Evolutionary conservation across 2,113 vertebrate genomes (phyloP).

Genomic region (Siniperca chuatsi): DNA sequence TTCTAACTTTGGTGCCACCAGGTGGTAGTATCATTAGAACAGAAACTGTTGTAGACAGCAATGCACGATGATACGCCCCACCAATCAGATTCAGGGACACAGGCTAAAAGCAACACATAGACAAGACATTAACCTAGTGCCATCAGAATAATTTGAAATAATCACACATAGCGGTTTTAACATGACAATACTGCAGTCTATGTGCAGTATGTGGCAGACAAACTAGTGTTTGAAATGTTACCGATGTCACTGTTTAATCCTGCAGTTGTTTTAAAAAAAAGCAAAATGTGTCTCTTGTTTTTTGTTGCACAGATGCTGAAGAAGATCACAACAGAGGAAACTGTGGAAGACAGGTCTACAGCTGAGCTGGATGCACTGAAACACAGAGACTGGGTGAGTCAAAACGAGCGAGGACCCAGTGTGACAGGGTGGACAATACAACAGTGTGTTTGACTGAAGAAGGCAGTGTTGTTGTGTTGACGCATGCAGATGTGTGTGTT

Average conservation of each 20-base stretch:
- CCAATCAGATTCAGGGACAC: background rate
- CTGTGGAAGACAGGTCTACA: conserved; percentile 75
- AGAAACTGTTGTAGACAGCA: background rate
- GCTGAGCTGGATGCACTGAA: conserved; percentile 90
- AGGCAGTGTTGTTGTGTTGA: conserved; percentile 14
- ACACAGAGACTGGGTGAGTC: conserved; percentile 93
- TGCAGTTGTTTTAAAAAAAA: background rate
- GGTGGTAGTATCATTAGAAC: background rate
- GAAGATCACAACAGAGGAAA: conserved; percentile 89
- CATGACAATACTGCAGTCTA: background rate
- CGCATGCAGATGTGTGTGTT: conserved; percentile 26
- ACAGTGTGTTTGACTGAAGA: conserved; percentile 10
- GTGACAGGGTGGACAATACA: conserved; percentile 19
- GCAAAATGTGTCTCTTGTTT: background rate
- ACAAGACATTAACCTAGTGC: background rate
- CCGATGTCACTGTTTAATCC: background rate
- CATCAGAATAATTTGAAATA: background rate
- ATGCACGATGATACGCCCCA: background rate
- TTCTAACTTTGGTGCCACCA: background rate
- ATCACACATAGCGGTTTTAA: background rate
- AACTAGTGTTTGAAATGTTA: background rate
- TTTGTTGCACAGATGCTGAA: conserved; percentile 88
- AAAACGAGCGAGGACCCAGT: rapidly evolving
- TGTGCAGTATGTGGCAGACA: background rate
- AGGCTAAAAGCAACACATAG: background rate